phyloP scores from a whole-genome alignment of 37 sponge, comb jelly and placozoan species.

The Corticium candelabrum region DNA sequence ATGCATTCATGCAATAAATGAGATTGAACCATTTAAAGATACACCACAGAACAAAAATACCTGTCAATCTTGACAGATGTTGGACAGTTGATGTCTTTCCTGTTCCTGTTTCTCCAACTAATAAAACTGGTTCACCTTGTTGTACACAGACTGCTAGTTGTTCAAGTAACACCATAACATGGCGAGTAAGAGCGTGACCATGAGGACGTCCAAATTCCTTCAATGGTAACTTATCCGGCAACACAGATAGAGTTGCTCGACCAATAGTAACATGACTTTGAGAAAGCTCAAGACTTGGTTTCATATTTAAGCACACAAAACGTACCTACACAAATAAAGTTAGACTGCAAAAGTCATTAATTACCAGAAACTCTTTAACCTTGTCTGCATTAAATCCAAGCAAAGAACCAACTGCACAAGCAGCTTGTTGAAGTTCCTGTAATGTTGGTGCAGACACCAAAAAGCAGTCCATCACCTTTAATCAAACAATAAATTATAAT shows the following conservation, averaged over 20 bases:
- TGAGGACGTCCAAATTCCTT: not conserved
- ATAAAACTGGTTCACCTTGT: conserved; percentile 75
- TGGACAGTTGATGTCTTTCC: conserved; percentile 87
- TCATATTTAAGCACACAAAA: not conserved
- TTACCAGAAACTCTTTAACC: not conserved
- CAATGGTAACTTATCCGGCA: not conserved
- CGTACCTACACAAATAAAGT: not conserved
- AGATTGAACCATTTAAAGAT: too few species aligned
- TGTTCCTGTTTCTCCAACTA: conserved; percentile 96
- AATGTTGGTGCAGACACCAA: not conserved
- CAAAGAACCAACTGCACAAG: not conserved
- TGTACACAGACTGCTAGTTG: conserved; percentile 64
- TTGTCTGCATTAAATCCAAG: not conserved
- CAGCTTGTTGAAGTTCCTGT: not conserved
- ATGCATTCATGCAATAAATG: too few species aligned
- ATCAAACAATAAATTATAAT: too few species aligned
- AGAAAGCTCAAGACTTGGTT: conserved; percentile 8
- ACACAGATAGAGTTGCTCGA: conserved; percentile 6
- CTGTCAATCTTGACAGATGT: conserved; percentile 70
- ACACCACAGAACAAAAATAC: too few species aligned
- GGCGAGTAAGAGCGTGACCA: conserved; percentile 67
- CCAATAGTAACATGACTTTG: conserved; percentile 8
- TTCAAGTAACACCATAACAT: conserved; percentile 72
- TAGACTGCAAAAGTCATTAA: not conserved
- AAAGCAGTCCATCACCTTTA: not conserved